Conservation (phyloP, 2,888 invertebrate species). For the Choristoneura rosaceana region DNA sequence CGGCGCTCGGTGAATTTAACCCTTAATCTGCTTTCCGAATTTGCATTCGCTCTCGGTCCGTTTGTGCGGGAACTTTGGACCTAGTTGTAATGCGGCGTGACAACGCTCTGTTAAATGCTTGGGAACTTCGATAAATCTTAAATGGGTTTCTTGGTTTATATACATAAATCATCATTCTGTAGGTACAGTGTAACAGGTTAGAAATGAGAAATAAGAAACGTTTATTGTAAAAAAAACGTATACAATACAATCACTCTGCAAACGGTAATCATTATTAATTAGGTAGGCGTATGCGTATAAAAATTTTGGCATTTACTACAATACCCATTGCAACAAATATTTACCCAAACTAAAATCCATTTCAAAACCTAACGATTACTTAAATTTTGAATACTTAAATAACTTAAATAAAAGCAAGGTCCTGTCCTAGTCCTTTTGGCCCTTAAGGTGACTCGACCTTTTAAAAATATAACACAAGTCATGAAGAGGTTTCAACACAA, state of each 20-base stretch:
- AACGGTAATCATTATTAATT: no score
- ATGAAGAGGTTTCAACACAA: neutral
- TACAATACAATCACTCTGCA: no score
- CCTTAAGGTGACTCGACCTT: no score
- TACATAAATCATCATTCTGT: neutral
- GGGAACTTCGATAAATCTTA: neutral
- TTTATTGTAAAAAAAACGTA: no score
- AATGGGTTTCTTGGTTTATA: neutral
- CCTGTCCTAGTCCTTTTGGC: no score
- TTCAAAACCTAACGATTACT: no score
- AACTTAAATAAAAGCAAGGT: no score
- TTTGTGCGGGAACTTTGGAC: slow-evolving; percentile 23
- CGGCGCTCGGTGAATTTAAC: slow-evolving; percentile 41
- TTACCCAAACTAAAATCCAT: no score
- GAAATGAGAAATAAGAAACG: neutral
- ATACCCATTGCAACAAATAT: no score
- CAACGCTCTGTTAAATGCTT: slow-evolving; percentile 11
- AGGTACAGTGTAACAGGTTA: neutral
- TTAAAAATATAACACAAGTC: neutral
- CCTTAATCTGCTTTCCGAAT: slow-evolving; percentile 48
- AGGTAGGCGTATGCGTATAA: no score
- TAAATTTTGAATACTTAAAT: no score
- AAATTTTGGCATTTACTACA: no score
- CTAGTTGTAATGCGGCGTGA: slow-evolving; percentile 14
- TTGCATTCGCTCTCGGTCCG: slow-evolving; percentile 40